A percentile compares a stretch with the other conserved stretches of the same genome.
phyloP scores from a whole-genome alignment of 2,888 invertebrate species.

The Zaprionus obscuricornis region DNA sequence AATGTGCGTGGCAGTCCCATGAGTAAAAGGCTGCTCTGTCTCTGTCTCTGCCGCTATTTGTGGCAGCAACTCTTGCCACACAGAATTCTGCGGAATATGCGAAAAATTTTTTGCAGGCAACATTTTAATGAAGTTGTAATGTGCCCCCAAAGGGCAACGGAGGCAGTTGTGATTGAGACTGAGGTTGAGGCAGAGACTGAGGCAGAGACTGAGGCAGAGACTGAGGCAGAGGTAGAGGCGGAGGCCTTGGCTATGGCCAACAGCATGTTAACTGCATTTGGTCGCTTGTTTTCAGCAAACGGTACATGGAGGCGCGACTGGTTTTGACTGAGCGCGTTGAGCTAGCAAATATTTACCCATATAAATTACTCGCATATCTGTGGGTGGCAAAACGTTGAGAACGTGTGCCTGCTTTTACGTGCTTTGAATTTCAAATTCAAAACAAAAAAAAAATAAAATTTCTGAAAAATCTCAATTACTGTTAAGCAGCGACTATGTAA shows the following conservation, averaged over 20 bases:
- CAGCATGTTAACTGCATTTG: conserved; percentile 24
- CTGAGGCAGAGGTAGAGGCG: neutral
- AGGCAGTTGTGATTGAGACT: neutral
- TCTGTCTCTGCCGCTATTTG: neutral
- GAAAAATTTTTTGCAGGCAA: conserved; percentile 44
- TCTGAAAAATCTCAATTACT: conserved; percentile 34
- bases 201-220: neutral
- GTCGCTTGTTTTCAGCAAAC: too few species aligned
- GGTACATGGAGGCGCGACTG: too few species aligned
- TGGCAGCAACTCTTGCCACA: neutral
- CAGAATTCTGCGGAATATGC: conserved; percentile 49
- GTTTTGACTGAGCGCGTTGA: too few species aligned
- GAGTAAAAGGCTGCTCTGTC: too few species aligned
- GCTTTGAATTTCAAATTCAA: conserved; percentile 50
- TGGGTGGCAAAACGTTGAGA: conserved; percentile 19
- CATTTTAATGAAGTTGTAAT: conserved; percentile 71
- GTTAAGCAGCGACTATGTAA: neutral
- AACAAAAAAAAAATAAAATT: neutral
- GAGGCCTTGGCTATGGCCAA: conserved; percentile 30
- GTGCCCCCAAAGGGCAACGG: conserved; percentile 33
- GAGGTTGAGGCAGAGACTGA: neutral
- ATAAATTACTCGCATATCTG: conserved; percentile 68
- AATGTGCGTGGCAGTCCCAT: neutral
- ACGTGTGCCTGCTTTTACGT: conserved; percentile 54
- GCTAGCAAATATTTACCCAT: conserved; percentile 66